Conservation (phyloP, 2,888 invertebrate species). For the Drosophila meridiana region DNA sequence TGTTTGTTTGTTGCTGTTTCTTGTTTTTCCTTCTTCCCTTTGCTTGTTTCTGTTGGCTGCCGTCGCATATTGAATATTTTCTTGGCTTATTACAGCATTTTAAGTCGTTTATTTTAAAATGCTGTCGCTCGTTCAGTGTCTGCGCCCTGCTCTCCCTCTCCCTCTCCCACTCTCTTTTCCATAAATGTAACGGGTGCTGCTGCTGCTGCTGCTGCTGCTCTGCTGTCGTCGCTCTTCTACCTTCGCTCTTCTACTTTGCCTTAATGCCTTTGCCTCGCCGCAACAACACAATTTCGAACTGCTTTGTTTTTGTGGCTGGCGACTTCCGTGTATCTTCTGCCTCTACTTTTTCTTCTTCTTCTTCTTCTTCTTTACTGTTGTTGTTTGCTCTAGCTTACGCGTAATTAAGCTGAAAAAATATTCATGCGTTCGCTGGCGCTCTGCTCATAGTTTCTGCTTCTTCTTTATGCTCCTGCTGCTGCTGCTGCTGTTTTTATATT, state of each 20-base stretch:
- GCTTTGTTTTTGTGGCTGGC: constrained; percentile 27
- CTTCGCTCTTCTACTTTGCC: background rate
- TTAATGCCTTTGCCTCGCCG: background rate
- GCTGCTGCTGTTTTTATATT: constrained; percentile 24
- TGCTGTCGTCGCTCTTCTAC: background rate
- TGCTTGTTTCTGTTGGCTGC: background rate
- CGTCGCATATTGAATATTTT: constrained; percentile 54
- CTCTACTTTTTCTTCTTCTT: background rate
- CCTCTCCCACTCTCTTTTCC: background rate
- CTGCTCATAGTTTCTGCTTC: constrained; percentile 17
- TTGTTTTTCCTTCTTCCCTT: constrained; percentile 3
- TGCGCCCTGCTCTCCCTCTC: background rate
- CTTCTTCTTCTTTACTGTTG: constrained; percentile 17
- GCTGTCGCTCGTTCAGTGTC: constrained; percentile 22
- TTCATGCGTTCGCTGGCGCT: constrained; percentile 38
- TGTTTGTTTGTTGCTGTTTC: constrained; percentile 25
- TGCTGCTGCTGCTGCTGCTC: background rate
- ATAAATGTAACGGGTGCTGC: background rate
- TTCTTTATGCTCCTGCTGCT: constrained; percentile 7
- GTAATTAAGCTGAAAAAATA: constrained; percentile 78
- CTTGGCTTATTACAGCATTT: constrained; percentile 70
- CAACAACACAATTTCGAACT: constrained; percentile 35
- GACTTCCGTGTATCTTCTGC: constrained; percentile 46
- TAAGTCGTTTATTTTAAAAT: constrained; percentile 63
- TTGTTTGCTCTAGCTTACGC: constrained; percentile 50